Conservation (phyloP, 2,797 vertebrate genomes). For the Darevskia nairensis region DNA sequence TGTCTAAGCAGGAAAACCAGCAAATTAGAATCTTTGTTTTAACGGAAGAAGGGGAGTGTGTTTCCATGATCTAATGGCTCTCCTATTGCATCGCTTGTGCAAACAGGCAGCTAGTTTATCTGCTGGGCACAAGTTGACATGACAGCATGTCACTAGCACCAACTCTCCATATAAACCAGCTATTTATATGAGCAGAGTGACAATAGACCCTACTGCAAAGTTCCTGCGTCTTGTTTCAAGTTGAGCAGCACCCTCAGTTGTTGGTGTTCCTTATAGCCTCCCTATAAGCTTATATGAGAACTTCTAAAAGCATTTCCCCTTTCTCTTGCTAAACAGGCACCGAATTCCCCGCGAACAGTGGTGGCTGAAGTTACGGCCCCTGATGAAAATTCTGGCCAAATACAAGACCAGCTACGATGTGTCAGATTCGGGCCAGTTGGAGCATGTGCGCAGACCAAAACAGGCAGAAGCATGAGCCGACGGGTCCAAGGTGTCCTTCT, state of each 20-base stretch:
- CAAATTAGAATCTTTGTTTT: neutral
- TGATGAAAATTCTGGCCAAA: constrained; percentile 98
- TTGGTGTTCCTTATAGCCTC: too few relatives aligned
- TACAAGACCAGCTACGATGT: constrained; percentile 93
- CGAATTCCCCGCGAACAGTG: constrained; percentile 94
- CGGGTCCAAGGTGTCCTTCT: constrained; percentile 67
- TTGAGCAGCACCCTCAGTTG: neutral
- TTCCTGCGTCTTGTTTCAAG: neutral
- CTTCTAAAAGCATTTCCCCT: neutral
- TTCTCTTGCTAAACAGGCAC: constrained; percentile 78
- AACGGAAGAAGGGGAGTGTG: neutral
- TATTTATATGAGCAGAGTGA: neutral
- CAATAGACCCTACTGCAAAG: too few relatives aligned
- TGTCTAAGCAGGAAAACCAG: neutral
- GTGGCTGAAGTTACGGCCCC: constrained; percentile 93
- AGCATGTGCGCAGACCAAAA: constrained; percentile 79
- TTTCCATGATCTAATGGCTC: too few relatives aligned
- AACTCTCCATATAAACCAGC: neutral
- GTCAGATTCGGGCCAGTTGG: constrained; percentile 88
- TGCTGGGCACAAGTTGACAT: neutral
- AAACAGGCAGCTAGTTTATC: neutral
- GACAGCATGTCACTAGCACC: too few relatives aligned
- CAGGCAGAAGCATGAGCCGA: constrained; percentile 80
- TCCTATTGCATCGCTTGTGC: neutral
- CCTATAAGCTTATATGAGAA: neutral